Percentiles rank a stretch among this genome's conserved stretches.
Evolutionary conservation across 1,140 invertebrate species (phyloP).

Genomic region (Palaemon carinicauda): DNA sequence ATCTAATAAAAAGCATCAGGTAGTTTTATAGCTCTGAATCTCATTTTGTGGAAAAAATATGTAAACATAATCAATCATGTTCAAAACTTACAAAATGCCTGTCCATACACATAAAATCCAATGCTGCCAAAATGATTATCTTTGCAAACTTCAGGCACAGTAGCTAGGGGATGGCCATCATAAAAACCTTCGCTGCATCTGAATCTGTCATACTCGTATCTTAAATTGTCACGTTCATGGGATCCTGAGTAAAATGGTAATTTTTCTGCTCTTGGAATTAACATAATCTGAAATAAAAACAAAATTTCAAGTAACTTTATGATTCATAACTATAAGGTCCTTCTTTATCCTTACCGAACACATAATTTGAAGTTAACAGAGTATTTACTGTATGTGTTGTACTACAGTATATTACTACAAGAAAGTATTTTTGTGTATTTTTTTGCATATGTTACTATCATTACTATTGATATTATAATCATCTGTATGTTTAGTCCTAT

Average conservation of each 20-base stretch:
- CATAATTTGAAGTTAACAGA: too few species aligned
- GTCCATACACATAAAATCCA: slow-evolving; percentile 81
- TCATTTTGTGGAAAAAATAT: too few species aligned
- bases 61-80: too few species aligned
- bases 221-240: slow-evolving; percentile 69
- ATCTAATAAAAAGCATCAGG: too few species aligned
- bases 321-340: neutral
- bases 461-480: too few species aligned
- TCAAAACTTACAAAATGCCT: slow-evolving; percentile 70
- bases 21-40: too few species aligned
- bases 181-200: slow-evolving; percentile 81
- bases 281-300: slow-evolving; percentile 73
- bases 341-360: too few species aligned
- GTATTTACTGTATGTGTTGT: too few species aligned
- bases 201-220: slow-evolving; percentile 81
- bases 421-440: too few species aligned
- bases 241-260: slow-evolving; percentile 83
- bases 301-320: neutral
- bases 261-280: slow-evolving; percentile 83
- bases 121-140: slow-evolving; percentile 79
- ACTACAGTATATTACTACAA: too few species aligned
- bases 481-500: too few species aligned
- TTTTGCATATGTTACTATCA: too few species aligned
- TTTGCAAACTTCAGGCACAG: slow-evolving; percentile 77
- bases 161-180: slow-evolving; percentile 70